Conservation (phyloP, 2,113 vertebrate genomes). For the Benitochromis conjunctus region DNA sequence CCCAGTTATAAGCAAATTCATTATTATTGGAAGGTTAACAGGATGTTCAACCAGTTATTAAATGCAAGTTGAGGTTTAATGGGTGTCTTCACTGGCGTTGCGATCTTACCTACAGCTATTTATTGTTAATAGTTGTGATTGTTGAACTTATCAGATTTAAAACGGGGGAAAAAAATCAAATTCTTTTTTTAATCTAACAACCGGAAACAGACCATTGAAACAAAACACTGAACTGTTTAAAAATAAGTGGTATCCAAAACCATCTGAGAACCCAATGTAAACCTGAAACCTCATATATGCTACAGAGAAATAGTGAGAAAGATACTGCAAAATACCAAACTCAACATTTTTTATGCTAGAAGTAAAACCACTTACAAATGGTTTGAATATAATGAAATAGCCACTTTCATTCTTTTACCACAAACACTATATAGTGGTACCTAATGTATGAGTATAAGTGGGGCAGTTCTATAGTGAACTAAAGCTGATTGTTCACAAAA, state of each 20-base stretch:
- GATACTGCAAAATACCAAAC: background rate
- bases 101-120: background rate
- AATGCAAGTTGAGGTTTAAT: background rate
- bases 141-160: too few relatives aligned
- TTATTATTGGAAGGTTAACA: background rate
- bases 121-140: background rate
- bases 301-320: constrained; percentile 14
- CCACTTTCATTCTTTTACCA: constrained; percentile 18
- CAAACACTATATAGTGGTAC: constrained; percentile 35
- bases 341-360: background rate
- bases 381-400: background rate
- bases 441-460: constrained; percentile 18
- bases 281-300: constrained; percentile 48
- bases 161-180: background rate
- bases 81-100: background rate
- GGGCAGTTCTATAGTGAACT: background rate
- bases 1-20: background rate
- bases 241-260: background rate
- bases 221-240: background rate
- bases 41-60: background rate
- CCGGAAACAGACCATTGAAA: background rate
- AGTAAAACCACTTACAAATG: background rate
- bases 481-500: background rate
- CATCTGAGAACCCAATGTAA: constrained; percentile 40
- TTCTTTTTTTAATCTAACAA: background rate